A percentile compares a stretch with the other conserved stretches of the same genome.
Conservation (phyloP, 1,140 invertebrate genomes). For the Lordiphosa clarofinis region DNA sequence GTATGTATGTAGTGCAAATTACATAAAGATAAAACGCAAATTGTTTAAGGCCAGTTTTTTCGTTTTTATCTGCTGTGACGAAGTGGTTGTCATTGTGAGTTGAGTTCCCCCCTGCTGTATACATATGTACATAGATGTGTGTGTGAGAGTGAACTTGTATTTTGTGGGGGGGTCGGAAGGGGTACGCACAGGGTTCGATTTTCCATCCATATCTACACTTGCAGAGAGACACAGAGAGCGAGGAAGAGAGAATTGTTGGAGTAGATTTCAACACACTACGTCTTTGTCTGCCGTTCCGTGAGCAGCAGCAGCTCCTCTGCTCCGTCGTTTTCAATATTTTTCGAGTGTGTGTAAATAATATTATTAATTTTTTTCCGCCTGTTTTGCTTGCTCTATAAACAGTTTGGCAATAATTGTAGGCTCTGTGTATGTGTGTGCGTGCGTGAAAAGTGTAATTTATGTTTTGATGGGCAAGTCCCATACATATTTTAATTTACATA, state of each 20-base stretch:
- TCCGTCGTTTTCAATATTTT: constrained; percentile 44
- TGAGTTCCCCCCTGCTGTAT: constrained; percentile 33
- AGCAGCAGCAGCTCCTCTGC: constrained; percentile 18
- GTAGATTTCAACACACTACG: constrained; percentile 59
- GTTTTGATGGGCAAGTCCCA: constrained; percentile 13
- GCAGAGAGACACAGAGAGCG: constrained; percentile 27
- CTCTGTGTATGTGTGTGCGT: constrained; percentile 21
- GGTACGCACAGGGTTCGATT: constrained; percentile 67
- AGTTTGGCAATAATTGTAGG: constrained; percentile 37
- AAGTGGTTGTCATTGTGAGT: constrained; percentile 74
- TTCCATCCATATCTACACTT: constrained; percentile 65
- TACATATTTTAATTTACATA: constrained; percentile 27
- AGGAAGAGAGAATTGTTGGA: constrained; percentile 40
- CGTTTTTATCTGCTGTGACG: constrained; percentile 69
- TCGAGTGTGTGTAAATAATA: constrained; percentile 48
- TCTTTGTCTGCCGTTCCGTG: constrained; percentile 63
- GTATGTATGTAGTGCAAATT: constrained; percentile 59
- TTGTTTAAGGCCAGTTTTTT: constrained; percentile 54
- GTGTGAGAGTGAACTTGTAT: constrained; percentile 56
- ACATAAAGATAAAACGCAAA: constrained; percentile 69
- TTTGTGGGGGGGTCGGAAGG: constrained; percentile 53
- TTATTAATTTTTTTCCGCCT: constrained; percentile 45
- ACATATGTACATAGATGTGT: constrained; percentile 31
- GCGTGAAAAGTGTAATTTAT: constrained; percentile 38
- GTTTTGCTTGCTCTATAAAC: constrained; percentile 8